Percentiles rank a stretch among this genome's conserved stretches.
Evolutionary conservation across 2,888 invertebrate species (phyloP).

Genomic region (Adela reaumurella): DNA sequence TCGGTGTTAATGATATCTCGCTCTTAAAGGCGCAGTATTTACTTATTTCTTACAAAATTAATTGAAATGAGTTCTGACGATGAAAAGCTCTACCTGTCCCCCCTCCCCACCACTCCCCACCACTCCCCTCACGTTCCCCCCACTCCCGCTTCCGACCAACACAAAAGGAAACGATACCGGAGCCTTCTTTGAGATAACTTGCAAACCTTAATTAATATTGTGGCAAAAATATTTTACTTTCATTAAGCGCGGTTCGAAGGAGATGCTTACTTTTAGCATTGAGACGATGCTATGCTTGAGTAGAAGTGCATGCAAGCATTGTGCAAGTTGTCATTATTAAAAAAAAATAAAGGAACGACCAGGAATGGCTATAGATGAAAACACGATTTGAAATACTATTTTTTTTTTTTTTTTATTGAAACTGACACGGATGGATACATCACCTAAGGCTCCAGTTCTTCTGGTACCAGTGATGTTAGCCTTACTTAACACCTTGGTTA

Average conservation of each 20-base stretch:
- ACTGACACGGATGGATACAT: no score
- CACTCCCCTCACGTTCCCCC: not conserved
- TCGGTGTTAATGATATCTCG: slow-evolving; percentile 53
- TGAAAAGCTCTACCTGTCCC: slow-evolving; percentile 32
- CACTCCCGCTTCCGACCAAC: slow-evolving; percentile 12
- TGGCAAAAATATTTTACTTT: slow-evolving; percentile 19
- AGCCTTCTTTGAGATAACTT: slow-evolving; percentile 49
- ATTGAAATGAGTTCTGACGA: slow-evolving; percentile 56
- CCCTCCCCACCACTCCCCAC: not conserved
- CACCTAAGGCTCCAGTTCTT: no score
- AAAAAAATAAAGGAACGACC: no score
- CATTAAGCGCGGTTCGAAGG: not conserved
- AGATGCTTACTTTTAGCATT: no score
- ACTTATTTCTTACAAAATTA: slow-evolving; percentile 54
- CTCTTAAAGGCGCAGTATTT: slow-evolving; percentile 53
- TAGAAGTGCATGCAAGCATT: no score
- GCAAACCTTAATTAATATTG: slow-evolving; percentile 52
- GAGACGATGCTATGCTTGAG: no score
- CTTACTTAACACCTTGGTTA: no score
- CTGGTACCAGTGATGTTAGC: no score
- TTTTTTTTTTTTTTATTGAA: no score
- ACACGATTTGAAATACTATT: no score
- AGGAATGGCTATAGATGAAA: no score
- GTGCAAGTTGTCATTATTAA: no score
- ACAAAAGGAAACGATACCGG: slow-evolving; percentile 39